These are phyloP conservation scores for Lamellibrachia satsuma DNA, from an alignment of 2,888 invertebrate species.

Conservation along the genomic window DNA sequence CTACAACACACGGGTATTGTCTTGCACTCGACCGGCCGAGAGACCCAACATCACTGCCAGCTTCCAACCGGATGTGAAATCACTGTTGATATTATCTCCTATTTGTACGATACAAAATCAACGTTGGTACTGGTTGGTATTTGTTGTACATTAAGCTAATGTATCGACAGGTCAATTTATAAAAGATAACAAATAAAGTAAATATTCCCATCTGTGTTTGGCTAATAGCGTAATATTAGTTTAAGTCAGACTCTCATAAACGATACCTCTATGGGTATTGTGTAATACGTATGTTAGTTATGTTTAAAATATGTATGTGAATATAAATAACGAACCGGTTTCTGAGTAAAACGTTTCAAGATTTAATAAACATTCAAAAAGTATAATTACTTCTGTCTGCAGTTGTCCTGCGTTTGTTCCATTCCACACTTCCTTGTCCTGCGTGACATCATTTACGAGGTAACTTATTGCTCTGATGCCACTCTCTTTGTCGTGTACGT, in stretches of 20 bases:
- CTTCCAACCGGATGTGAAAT: not conserved
- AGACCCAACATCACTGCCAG: not conserved
- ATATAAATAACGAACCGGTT: too few species aligned
- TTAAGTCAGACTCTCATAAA: too few species aligned
- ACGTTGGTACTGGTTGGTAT: not conserved
- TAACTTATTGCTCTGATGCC: not conserved
- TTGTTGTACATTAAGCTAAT: not conserved
- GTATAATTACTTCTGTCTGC: not conserved
- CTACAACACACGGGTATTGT: not conserved
- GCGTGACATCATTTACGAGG: not conserved
- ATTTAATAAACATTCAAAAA: not conserved
- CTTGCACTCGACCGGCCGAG: not conserved
- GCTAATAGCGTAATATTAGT: too few species aligned
- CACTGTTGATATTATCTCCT: not conserved
- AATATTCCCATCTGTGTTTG: not conserved
- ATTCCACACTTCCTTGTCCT: not conserved
- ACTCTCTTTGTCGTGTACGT: not conserved
- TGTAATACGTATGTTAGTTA: too few species aligned
- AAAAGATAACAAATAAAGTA: too few species aligned
- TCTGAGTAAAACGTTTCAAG: too few species aligned
- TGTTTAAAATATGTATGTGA: too few species aligned
- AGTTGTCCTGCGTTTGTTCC: not conserved
- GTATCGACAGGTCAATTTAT: not conserved
- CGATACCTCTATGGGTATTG: too few species aligned
- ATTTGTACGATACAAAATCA: not conserved